A percentile compares a stretch with the other conserved stretches of the same genome.
Conservation (phyloP, 2,888 invertebrate species). For the Philaethria dido region DNA sequence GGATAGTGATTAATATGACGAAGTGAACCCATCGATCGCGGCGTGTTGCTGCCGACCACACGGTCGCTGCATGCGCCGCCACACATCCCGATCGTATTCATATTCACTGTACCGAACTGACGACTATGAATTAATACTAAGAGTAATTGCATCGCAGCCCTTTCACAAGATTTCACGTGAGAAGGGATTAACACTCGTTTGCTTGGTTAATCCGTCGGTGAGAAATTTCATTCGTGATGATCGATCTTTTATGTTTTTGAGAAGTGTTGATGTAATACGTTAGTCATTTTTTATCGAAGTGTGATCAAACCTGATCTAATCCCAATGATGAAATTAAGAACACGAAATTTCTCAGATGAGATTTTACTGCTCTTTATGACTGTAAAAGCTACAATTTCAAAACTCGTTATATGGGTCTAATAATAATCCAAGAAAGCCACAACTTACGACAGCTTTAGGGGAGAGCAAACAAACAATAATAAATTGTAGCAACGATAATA, state of each 20-base stretch:
- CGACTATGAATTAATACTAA: constrained; percentile 59
- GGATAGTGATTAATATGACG: constrained; percentile 77
- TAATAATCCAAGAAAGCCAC: constrained; percentile 34
- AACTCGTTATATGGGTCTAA: constrained; percentile 26
- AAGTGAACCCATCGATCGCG: constrained; percentile 69
- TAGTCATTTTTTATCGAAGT: constrained; percentile 48
- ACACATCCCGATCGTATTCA: constrained; percentile 46
- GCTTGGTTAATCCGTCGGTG: constrained; percentile 74
- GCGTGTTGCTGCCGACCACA: constrained; percentile 63
- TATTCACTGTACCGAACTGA: constrained; percentile 51
- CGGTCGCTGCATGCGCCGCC: constrained; percentile 47
- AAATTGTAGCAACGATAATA: constrained; percentile 55
- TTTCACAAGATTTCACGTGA: constrained; percentile 69
- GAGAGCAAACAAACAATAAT: constrained; percentile 58
- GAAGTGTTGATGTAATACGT: constrained; percentile 44
- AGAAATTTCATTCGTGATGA: constrained; percentile 55
- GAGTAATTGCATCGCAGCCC: constrained; percentile 67
- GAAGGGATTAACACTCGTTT: constrained; percentile 73
- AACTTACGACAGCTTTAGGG: constrained; percentile 46
- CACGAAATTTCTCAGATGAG: constrained; percentile 36
- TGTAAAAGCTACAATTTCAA: constrained; percentile 29
- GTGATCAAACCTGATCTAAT: constrained; percentile 40
- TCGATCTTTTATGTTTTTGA: constrained; percentile 41
- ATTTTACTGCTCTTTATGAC: constrained; percentile 36
- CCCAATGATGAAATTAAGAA: constrained; percentile 37